phyloP scores from a whole-genome alignment of 2,888 invertebrate species.

The Synanthedon formicaeformis region DNA sequence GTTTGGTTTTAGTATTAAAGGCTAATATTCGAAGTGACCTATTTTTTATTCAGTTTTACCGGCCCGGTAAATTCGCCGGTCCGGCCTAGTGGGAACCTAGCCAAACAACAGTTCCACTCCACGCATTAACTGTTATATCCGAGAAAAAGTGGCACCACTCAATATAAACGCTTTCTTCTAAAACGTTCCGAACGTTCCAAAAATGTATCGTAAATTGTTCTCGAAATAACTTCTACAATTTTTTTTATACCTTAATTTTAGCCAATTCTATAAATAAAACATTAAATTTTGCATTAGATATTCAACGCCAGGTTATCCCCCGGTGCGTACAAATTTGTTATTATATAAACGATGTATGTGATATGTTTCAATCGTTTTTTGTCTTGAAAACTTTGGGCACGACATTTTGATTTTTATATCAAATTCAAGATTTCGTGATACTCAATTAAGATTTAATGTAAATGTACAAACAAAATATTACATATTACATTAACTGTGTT shows the following conservation, averaged over 20 bases:
- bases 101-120: too few relatives aligned
- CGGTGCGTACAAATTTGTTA: constrained; percentile 30
- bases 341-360: constrained; percentile 16
- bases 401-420: neutral
- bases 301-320: constrained; percentile 39
- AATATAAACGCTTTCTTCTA: neutral
- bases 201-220: constrained; percentile 36
- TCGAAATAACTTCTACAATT: constrained; percentile 35
- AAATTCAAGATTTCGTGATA: too few relatives aligned
- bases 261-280: constrained; percentile 54
- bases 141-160: too few relatives aligned
- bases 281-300: constrained; percentile 30
- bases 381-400: neutral
- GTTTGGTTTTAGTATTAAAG: too few relatives aligned
- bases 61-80: too few relatives aligned
- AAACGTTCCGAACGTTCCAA: constrained; percentile 12
- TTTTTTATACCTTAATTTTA: constrained; percentile 35
- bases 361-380: constrained; percentile 22
- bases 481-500: too few relatives aligned
- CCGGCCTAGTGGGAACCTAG: too few relatives aligned
- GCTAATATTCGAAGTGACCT: too few relatives aligned
- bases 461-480: too few relatives aligned
- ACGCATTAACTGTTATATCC: too few relatives aligned
- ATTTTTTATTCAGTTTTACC: too few relatives aligned
- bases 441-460: too few relatives aligned